Evolutionary conservation across 2,797 vertebrate species (phyloP), one percentile per base, ranked within the genome.

Genomic region (Hafferia zeledoni): DNA sequence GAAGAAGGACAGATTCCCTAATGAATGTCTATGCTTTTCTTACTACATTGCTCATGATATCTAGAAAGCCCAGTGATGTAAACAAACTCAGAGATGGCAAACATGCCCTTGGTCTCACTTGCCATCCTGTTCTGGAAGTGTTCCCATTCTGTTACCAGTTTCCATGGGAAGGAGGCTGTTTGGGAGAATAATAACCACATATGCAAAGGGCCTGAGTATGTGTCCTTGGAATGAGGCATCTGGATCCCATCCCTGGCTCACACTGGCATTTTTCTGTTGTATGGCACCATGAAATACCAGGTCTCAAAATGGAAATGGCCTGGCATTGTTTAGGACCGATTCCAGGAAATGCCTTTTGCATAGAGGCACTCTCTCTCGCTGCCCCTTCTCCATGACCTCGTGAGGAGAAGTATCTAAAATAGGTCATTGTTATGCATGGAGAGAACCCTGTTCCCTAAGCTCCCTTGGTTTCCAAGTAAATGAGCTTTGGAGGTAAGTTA

Each of bases 381-480:
- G 91, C 85, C 92, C 94, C 89, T 95, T 91, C 72, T 94, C 67
- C 2, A 3, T 47, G 88, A 92, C 84, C 17, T 5, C 50, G 17
- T 83, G 88, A 96, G 89, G 78, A 95, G 89, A 90, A 94, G 74
- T 89, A 83, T 95, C 94, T 95, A 94, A 97, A 97, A 96, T 93
- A 97, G 95, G 90, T 96, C 92, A 95, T 97, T 97, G 93, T 97
- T 97, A 96, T 96, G 95, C 93, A 72, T 0, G 63, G 95, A 96
- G 94, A 96, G 91, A 93, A 60, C 95, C 83, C 91, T 89, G 96
- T 79, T 97, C 96, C 94, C 96, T 92, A 81, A 96, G 94, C 96
- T 91, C 87, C 83, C 59, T 94, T 68, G 82, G 95, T 93, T 97
- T 97, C 96, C 95, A 97, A 96, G 94, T 96, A 97, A 97, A 97